Evolutionary conservation across 2,113 vertebrate genomes (phyloP).

Genomic region (Ophthalmolycus amberensis): DNA sequence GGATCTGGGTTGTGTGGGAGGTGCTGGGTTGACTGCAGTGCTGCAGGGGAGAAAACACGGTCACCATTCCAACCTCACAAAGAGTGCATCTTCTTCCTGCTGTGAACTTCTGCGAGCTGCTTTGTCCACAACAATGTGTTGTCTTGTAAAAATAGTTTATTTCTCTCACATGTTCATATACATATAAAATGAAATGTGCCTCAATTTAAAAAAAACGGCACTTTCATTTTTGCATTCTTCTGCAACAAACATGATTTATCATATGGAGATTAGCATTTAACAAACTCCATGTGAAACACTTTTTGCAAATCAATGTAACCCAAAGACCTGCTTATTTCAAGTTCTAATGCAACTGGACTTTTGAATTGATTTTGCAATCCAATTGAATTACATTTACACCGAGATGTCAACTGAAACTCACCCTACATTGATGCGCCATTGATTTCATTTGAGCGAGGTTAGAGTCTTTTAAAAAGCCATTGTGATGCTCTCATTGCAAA

Average conservation of each 20-base stretch:
- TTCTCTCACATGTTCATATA: conserved; percentile 5
- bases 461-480: conserved; percentile 42
- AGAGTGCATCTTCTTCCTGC: conserved; percentile 58
- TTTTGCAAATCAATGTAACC: conserved; percentile 60
- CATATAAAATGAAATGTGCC: conserved; percentile 5
- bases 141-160: conserved; percentile 56
- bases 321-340: conserved; percentile 13
- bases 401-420: conserved; percentile 42
- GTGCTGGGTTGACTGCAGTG: conserved; percentile 72
- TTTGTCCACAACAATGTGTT: conserved; percentile 55
- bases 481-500: conserved; percentile 60
- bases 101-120: conserved; percentile 68
- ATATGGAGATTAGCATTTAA: conserved; percentile 13
- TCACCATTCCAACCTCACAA: conserved; percentile 59
- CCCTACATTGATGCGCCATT: conserved; percentile 52
- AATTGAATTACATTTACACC: conserved; percentile 67
- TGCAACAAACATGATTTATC: conserved; percentile 2
- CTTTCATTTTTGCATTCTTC: not conserved
- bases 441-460: conserved; percentile 51
- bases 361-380: conserved; percentile 68
- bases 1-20: conserved; percentile 80
- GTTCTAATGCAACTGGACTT: conserved; percentile 47
- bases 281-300: conserved; percentile 14
- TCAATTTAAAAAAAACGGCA: not conserved
- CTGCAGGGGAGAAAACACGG: conserved; percentile 72